Percentiles rank a stretch among this genome's conserved stretches.
Evolutionary conservation across 2,888 invertebrate genomes (phyloP).

Genomic region (Coelinius sp.): DNA sequence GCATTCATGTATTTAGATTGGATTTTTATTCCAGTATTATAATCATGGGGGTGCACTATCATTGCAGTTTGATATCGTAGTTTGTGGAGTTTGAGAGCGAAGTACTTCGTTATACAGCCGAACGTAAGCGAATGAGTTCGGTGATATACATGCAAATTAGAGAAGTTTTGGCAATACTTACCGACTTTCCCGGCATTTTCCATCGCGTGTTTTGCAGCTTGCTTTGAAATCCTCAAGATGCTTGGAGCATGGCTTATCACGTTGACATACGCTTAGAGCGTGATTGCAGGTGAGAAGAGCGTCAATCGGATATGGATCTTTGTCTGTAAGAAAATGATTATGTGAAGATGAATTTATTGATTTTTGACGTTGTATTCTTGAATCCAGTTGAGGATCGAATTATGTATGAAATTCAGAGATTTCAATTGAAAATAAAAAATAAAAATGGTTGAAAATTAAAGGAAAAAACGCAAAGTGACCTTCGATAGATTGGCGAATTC

Average conservation of each 20-base stretch:
- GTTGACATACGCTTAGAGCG: constrained; percentile 87
- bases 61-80: too few species aligned
- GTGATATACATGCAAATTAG: constrained; percentile 11
- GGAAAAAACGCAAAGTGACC: too few species aligned
- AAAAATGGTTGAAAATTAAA: too few species aligned
- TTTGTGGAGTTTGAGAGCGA: too few species aligned
- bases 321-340: constrained; percentile 77
- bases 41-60: too few species aligned
- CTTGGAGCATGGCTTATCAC: constrained; percentile 84
- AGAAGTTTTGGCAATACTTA: constrained; percentile 68
- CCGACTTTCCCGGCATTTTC: constrained; percentile 92
- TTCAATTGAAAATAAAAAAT: too few species aligned
- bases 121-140: background rate
- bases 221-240: constrained; percentile 89
- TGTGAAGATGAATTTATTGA: too few species aligned
- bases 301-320: constrained; percentile 91
- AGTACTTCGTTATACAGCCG: background rate
- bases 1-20: constrained; percentile 12
- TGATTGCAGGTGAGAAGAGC: constrained; percentile 92
- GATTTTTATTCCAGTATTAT: constrained; percentile 24
- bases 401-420: too few species aligned
- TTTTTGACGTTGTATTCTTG: too few species aligned
- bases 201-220: constrained; percentile 88
- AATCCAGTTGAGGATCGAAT: too few species aligned
- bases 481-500: too few species aligned